These are phyloP conservation scores for Holcopasites calliopsidis DNA, from an alignment of 1,140 invertebrate species.

Conservation along the genomic window DNA sequence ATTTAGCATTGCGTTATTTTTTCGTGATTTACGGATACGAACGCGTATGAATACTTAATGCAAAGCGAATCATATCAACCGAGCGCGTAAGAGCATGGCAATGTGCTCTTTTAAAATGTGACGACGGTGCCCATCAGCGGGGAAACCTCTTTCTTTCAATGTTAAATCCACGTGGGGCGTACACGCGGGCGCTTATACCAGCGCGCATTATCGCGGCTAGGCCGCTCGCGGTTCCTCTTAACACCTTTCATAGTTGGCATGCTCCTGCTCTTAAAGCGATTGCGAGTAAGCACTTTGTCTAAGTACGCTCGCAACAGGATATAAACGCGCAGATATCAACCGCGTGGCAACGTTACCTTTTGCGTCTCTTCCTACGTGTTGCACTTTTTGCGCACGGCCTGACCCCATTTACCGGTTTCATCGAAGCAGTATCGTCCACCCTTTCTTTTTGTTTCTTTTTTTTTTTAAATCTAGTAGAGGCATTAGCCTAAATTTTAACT, in stretches of 20 bases:
- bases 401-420: conserved; percentile 55
- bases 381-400: conserved; percentile 14
- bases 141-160: conserved; percentile 7
- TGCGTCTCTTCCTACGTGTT: conserved; percentile 5
- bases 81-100: conserved; percentile 40
- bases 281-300: conserved; percentile 69
- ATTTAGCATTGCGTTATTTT: conserved; percentile 66
- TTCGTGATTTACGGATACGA: conserved; percentile 54
- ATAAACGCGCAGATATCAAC: conserved; percentile 70
- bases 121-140: conserved; percentile 25
- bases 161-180: conserved; percentile 49
- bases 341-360: conserved; percentile 36
- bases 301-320: conserved; percentile 61
- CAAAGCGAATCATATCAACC: conserved; percentile 60
- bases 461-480: neutral
- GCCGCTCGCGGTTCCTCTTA: conserved; percentile 55
- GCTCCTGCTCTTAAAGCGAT: conserved; percentile 65
- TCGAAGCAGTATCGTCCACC: neutral
- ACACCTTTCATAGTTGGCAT: conserved; percentile 66
- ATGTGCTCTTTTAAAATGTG: conserved; percentile 60
- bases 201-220: conserved; percentile 64
- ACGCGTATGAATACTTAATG: conserved; percentile 56
- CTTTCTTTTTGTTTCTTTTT: neutral
- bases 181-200: conserved; percentile 48
- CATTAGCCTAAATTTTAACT: neutral